These are phyloP conservation scores for Dermolepida albohirtum DNA, from an alignment of 2,888 invertebrate genomes.

Conservation along the genomic window DNA sequence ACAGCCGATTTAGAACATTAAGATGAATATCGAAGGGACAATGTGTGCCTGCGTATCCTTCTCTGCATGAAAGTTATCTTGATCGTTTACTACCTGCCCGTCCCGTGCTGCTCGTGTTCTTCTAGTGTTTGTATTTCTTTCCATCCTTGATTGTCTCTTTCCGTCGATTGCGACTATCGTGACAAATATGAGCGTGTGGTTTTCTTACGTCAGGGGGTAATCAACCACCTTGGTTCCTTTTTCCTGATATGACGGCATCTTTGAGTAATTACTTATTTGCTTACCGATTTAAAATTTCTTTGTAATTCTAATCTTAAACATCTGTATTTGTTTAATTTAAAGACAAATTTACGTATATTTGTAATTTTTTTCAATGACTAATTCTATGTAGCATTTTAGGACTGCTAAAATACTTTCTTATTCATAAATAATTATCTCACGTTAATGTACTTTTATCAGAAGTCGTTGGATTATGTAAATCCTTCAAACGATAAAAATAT, in stretches of 20 bases:
- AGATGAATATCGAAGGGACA: slow-evolving; percentile 25
- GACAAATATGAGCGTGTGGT: slow-evolving; percentile 31
- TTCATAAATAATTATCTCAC: no score
- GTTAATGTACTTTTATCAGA: no score
- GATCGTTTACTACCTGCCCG: slow-evolving; percentile 21
- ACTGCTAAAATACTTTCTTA: no score
- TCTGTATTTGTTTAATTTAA: no score
- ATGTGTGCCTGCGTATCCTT: slow-evolving; percentile 18
- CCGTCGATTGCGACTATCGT: slow-evolving; percentile 27
- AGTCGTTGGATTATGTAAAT: no score
- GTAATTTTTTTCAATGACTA: no score
- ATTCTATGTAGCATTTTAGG: no score
- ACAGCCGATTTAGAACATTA: slow-evolving; percentile 31
- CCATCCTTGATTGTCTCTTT: slow-evolving; percentile 11
- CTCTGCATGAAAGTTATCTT: slow-evolving; percentile 23
- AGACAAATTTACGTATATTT: no score
- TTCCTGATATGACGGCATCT: slow-evolving; percentile 29
- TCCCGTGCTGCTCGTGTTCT: slow-evolving; percentile 10
- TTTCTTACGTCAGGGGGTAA: slow-evolving; percentile 34
- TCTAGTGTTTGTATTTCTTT: slow-evolving; percentile 1
- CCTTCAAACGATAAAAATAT: no score
- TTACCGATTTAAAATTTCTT: no score
- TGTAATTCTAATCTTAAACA: no score
- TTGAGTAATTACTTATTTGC: no score
- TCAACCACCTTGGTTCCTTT: slow-evolving; percentile 49